A percentile compares a stretch with the other conserved stretches of the same genome.
phyloP scores from a whole-genome alignment of 2,797 vertebrate species.

The Phalloptychus januarius region DNA sequence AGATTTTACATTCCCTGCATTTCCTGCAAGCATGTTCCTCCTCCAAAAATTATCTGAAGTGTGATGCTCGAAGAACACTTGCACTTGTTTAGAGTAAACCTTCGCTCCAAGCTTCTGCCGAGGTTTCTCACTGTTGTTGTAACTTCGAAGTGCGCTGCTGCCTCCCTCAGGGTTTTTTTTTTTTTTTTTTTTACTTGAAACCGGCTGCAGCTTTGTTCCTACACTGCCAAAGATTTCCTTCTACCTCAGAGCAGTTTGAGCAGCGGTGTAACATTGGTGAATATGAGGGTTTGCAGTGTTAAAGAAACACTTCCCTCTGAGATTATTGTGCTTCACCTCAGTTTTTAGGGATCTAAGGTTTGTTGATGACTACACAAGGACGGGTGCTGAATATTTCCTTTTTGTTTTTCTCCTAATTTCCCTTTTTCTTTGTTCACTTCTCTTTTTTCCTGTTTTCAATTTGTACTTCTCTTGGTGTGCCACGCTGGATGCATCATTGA shows the following conservation, averaged over 20 bases:
- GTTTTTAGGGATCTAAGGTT: constrained; percentile 23
- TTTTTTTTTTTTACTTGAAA: constrained; percentile 42
- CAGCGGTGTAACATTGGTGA: constrained; percentile 36
- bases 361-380: constrained; percentile 13
- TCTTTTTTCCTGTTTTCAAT: constrained; percentile 28
- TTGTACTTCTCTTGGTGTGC: constrained; percentile 35
- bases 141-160: constrained; percentile 60
- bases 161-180: constrained; percentile 44
- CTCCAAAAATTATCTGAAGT: constrained; percentile 48
- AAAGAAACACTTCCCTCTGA: constrained; percentile 7
- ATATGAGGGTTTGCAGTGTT: constrained; percentile 37
- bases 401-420: constrained; percentile 24
- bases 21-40: constrained; percentile 45
- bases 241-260: constrained; percentile 39
- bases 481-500: constrained; percentile 55
- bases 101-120: constrained; percentile 53
- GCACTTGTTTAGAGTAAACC: constrained; percentile 63
- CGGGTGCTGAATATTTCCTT: constrained; percentile 34
- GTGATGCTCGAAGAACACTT: constrained; percentile 43
- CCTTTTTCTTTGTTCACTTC: constrained; percentile 12
- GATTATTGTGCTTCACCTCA: constrained; percentile 19
- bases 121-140: constrained; percentile 36
- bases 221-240: constrained; percentile 20
- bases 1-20: constrained; percentile 14
- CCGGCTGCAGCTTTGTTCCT: constrained; percentile 53